Conservation (phyloP, 1,140 invertebrate species). For the Adelges cooleyi region DNA sequence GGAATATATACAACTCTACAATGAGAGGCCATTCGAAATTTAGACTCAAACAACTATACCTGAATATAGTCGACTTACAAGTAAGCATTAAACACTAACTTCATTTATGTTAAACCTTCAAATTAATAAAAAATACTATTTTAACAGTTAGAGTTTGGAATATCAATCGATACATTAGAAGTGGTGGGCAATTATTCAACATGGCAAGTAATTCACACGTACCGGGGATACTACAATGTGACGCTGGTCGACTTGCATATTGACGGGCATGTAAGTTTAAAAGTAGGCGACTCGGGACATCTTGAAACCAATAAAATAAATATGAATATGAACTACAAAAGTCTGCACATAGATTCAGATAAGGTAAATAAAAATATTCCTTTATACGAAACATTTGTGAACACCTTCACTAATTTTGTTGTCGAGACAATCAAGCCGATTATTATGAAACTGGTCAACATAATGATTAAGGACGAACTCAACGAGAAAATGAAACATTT, state of each 20-base stretch:
- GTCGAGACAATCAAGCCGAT: slow-evolving; percentile 50
- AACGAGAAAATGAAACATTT: slow-evolving; percentile 41
- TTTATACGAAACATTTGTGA: slow-evolving; percentile 16
- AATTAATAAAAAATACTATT: not conserved
- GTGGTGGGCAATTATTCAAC: slow-evolving; percentile 63
- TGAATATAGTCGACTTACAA: slow-evolving; percentile 54
- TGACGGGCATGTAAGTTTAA: slow-evolving; percentile 50
- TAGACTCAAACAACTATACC: slow-evolving; percentile 52
- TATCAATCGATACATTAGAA: slow-evolving; percentile 54
- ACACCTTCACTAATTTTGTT: slow-evolving; percentile 33
- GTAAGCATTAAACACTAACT: slow-evolving; percentile 37
- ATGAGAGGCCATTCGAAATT: slow-evolving; percentile 67
- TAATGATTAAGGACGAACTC: slow-evolving; percentile 41
- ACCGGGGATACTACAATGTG: slow-evolving; percentile 61
- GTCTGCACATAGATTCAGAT: slow-evolving; percentile 17
- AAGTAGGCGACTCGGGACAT: slow-evolving; percentile 43
- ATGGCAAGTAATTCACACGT: slow-evolving; percentile 52
- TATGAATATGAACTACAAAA: slow-evolving; percentile 19
- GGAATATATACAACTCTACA: slow-evolving; percentile 57
- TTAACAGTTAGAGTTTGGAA: slow-evolving; percentile 49
- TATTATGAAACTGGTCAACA: slow-evolving; percentile 62
- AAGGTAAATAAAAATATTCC: slow-evolving; percentile 1
- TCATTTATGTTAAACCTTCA: too few relatives aligned
- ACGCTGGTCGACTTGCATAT: slow-evolving; percentile 55
- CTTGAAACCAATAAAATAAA: slow-evolving; percentile 41